A percentile compares a stretch with the other conserved stretches of the same genome.
Conservation (phyloP, 2,113 vertebrate species). For the Hypocryptadius cinnamomeus region DNA sequence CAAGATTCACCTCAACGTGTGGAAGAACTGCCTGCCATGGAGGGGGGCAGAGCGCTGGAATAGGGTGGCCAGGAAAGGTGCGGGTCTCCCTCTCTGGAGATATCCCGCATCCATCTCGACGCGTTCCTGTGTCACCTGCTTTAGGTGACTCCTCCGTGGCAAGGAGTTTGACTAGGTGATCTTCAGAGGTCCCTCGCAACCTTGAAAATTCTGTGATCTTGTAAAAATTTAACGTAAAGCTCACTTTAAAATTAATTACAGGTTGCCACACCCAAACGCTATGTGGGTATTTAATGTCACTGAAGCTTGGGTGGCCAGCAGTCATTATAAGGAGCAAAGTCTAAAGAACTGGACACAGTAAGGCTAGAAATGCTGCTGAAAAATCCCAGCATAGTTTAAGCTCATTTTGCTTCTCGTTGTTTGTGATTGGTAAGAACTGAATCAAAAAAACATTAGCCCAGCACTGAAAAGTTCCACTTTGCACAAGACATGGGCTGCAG, state of each 20-base stretch:
- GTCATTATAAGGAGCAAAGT: background rate
- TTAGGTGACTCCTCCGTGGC: background rate
- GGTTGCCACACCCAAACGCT: rapidly evolving
- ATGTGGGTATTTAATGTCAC: background rate
- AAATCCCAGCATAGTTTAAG: background rate
- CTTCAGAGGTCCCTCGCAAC: background rate
- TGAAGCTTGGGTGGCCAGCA: background rate
- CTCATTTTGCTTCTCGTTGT: background rate
- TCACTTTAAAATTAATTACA: background rate
- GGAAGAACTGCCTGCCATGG: background rate
- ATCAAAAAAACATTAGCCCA: background rate
- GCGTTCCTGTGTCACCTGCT: background rate
- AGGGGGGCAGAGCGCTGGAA: background rate
- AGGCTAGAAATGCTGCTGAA: background rate
- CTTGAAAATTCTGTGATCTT: background rate
- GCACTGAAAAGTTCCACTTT: background rate
- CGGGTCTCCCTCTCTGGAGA: background rate
- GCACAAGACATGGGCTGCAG: rapidly evolving
- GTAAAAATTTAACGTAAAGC: background rate
- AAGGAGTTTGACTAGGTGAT: background rate
- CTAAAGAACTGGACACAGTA: no score
- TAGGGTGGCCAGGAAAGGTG: background rate
- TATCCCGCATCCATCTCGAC: background rate
- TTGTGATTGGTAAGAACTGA: background rate
- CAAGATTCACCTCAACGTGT: rapidly evolving